phyloP scores from a whole-genome alignment of 37 sponge, comb jelly and placozoan species.

The Cladorhizidae sp. region DNA sequence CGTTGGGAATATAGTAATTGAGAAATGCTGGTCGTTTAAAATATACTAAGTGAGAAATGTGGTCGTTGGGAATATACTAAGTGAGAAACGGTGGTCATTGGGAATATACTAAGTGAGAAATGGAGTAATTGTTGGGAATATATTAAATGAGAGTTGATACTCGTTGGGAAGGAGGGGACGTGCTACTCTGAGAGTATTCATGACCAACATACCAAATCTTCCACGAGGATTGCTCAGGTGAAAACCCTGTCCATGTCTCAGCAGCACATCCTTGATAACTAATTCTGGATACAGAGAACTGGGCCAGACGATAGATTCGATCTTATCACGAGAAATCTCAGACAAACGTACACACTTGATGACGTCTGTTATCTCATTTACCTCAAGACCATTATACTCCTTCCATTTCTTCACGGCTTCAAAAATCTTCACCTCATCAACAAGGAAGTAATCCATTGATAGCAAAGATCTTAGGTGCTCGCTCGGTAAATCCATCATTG shows the following conservation, averaged over 20 bases:
- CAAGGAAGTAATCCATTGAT: slow-evolving; percentile 23
- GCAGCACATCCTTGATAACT: background rate
- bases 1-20: no score
- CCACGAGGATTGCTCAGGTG: background rate
- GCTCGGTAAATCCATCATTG: slow-evolving; percentile 7
- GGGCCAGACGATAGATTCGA: background rate
- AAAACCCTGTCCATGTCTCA: background rate
- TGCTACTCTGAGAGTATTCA: background rate
- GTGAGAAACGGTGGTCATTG: no score
- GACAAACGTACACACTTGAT: slow-evolving; percentile 22
- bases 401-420: slow-evolving; percentile 24
- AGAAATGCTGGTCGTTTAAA: no score
- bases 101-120: no score
- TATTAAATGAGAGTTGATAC: no score
- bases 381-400: background rate
- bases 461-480: slow-evolving; percentile 18
- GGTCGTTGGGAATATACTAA: no score
- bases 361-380: slow-evolving; percentile 1
- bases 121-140: no score
- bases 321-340: slow-evolving; percentile 16
- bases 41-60: no score
- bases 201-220: background rate
- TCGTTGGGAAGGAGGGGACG: no score
- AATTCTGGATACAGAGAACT: slow-evolving; percentile 10
- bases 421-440: slow-evolving; percentile 24